Evolutionary conservation across 2,888 invertebrate species (phyloP).

Genomic region (Cataglyphis livida): DNA sequence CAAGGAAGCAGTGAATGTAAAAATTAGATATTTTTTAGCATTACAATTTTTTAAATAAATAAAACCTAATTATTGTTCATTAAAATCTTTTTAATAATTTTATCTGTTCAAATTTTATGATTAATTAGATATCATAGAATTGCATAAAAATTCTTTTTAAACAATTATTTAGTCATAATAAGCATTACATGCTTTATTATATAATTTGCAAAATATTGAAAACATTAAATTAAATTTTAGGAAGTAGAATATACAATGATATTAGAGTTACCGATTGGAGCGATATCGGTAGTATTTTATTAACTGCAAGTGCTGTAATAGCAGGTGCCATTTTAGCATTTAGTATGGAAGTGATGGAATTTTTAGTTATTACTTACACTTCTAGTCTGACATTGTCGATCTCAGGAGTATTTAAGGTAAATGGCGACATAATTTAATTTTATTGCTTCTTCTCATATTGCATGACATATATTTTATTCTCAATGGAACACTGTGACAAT

Average conservation of each 20-base stretch:
- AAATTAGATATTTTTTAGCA: background rate
- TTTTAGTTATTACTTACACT: slow-evolving; percentile 96
- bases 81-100: background rate
- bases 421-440: slow-evolving; percentile 45
- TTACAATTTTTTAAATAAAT: background rate
- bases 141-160: background rate
- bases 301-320: slow-evolving; percentile 76
- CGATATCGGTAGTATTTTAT: slow-evolving; percentile 70
- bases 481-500: background rate
- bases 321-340: slow-evolving; percentile 95
- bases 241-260: slow-evolving; percentile 72
- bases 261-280: slow-evolving; percentile 78
- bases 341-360: slow-evolving; percentile 97
- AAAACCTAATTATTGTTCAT: background rate
- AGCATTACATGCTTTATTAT: slow-evolving; percentile 1
- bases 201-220: background rate
- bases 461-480: background rate
- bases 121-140: background rate
- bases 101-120: background rate
- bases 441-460: slow-evolving; percentile 15
- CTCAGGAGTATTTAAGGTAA: slow-evolving; percentile 98
- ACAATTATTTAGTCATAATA: background rate
- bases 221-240: slow-evolving; percentile 62
- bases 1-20: background rate
- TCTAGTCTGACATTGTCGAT: slow-evolving; percentile 98